Evolutionary conservation across 1,140 invertebrate species (phyloP), one percentile per base, ranked within the genome.

Genomic region (Ephestia elutella): DNA sequence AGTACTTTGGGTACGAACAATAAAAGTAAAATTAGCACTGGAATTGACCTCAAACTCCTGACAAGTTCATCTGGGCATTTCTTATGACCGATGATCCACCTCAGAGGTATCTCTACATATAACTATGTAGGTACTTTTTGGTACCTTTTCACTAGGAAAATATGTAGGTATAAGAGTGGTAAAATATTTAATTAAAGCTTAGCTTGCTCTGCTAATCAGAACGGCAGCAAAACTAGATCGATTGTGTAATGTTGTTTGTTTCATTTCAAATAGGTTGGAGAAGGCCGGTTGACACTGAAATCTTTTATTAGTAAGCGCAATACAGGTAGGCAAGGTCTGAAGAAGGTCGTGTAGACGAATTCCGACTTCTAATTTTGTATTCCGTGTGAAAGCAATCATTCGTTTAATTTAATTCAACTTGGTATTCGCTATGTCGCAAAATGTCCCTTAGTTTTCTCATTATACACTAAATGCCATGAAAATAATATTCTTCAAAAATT

Each of bases 251-350:
- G 38, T 44, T 8, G 38, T 44, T 44, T 44, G 38, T 13, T 44
- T 44, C 38, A 44, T 15, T 44, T 44, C 13, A 44, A 44, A 44
- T 44, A 44, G 38, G 38, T 44, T 15, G 38, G 20, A 49, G 59
- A 66, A 66, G 65, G 60, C 60, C 57, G 58, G 59, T 63, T 48
- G 62, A 57, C 56, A 65, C 64, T 74, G 69, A 68, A 68, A 67
- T 71, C 63, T 63, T 64, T 69, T 66, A 75, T 75, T 75, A 75
- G 70, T 68, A 71, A 74, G 57, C 64, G 65, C 49, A 44, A 50
- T 60, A 59, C 44, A 65, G 51, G 60, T 53, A 59, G 51, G 59
- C 72, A 66, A 74, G 72, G 67, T 64, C 65, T 25, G 30, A 21
- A 44, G 62, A 71, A 74, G 72, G 72, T 65, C 61, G 62, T 49